phyloP scores from a whole-genome alignment of 2,888 invertebrate genomes.

The Chalcosyrphus nemorum region DNA sequence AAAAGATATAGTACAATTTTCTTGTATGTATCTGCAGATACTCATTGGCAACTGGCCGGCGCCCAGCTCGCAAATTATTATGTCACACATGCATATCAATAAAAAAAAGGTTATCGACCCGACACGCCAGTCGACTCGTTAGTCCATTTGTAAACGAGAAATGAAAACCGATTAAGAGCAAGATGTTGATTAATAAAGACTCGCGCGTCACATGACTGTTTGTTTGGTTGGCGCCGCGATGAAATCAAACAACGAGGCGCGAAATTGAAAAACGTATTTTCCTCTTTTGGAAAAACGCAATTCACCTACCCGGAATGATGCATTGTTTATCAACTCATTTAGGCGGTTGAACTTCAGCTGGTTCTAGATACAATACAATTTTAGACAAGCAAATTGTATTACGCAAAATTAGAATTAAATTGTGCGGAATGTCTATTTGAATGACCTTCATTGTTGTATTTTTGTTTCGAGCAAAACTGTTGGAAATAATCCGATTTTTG shows the following conservation, averaged over 20 bases:
- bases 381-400: not conserved
- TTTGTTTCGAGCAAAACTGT: not conserved
- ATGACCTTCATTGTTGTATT: not conserved
- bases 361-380: not conserved
- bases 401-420: not conserved
- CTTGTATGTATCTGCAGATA: not conserved
- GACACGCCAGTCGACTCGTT: not conserved
- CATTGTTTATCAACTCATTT: not conserved
- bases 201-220: not conserved
- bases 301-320: too few relatives aligned
- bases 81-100: slow-evolving; percentile 42
- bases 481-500: not conserved
- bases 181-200: slow-evolving; percentile 35
- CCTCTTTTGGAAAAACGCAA: not conserved
- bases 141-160: slow-evolving; percentile 8
- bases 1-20: not conserved
- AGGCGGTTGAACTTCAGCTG: not conserved
- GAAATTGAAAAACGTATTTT: slow-evolving; percentile 6
- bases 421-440: not conserved
- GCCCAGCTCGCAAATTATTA: slow-evolving; percentile 46
- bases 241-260: not conserved
- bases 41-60: slow-evolving; percentile 13
- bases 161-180: slow-evolving; percentile 24
- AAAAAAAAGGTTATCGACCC: slow-evolving; percentile 50
- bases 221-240: not conserved